These are phyloP conservation scores for Psococerastis gibbosa DNA, from an alignment of 2,888 invertebrate species.

Conservation along the genomic window DNA sequence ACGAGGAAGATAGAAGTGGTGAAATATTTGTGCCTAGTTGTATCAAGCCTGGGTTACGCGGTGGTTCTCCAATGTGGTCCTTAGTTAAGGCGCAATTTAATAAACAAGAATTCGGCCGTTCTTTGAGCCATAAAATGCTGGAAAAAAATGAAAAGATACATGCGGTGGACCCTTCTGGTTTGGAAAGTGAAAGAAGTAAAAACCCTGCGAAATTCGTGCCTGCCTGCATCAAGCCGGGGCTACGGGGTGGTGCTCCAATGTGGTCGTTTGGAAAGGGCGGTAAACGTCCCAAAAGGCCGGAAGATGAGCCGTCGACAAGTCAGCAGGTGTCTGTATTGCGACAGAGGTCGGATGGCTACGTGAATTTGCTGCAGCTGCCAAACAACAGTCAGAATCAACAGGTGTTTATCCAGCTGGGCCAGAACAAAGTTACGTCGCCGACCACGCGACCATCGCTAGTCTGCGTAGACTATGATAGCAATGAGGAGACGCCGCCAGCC, in stretches of 20 bases:
- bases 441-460: constrained; percentile 7
- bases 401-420: constrained; percentile 18
- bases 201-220: too few species aligned
- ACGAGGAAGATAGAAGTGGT: too few species aligned
- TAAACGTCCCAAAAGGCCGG: constrained; percentile 18
- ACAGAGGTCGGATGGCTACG: constrained; percentile 9
- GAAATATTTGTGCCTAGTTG: too few species aligned
- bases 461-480: constrained; percentile 3
- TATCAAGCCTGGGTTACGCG: constrained; percentile 27
- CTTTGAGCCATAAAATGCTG: too few species aligned
- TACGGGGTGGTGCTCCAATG: constrained; percentile 46
- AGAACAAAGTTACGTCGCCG: constrained; percentile 24
- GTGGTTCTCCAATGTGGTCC: constrained; percentile 48
- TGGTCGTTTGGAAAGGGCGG: constrained; percentile 30
- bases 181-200: too few species aligned
- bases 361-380: constrained; percentile 15
- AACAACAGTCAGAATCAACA: constrained; percentile 21
- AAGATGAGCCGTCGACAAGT: constrained; percentile 1
- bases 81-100: too few species aligned
- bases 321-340: neutral
- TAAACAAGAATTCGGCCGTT: too few species aligned
- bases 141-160: too few species aligned
- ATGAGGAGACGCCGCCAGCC: constrained; percentile 5
- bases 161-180: too few species aligned
- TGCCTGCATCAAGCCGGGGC: constrained; percentile 17